These are phyloP conservation scores for Dreissena polymorpha DNA, from an alignment of 1,140 invertebrate genomes.

Conservation along the genomic window DNA sequence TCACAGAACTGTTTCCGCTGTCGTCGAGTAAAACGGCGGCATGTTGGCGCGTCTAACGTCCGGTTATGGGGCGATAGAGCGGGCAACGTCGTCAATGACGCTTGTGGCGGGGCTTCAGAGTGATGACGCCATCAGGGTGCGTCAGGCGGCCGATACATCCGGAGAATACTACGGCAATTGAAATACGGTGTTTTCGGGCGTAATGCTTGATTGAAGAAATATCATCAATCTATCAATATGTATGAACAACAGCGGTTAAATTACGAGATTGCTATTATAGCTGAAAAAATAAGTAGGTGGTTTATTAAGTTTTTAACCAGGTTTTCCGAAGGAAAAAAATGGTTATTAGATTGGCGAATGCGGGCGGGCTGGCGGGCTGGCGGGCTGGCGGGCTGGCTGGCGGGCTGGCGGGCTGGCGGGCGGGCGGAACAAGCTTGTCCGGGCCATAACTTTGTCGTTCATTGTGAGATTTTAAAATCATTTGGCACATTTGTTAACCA, in stretches of 20 bases:
- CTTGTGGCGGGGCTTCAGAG: neutral
- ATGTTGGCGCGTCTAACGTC: neutral
- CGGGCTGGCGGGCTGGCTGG: too few relatives aligned
- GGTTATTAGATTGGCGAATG: too few relatives aligned
- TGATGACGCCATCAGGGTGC: conserved; percentile 12
- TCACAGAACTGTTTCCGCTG: conserved; percentile 31
- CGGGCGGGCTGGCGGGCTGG: too few relatives aligned
- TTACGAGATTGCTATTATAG: neutral
- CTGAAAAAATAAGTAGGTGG: too few relatives aligned
- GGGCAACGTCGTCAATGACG: conserved; percentile 20
- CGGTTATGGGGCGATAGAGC: conserved; percentile 14
- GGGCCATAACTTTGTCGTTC: too few relatives aligned
- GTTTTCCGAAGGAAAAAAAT: too few relatives aligned
- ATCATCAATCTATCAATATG: neutral
- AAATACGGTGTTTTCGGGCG: conserved; percentile 26
- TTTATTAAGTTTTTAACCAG: too few relatives aligned
- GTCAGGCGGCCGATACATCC: conserved; percentile 7
- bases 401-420: too few relatives aligned
- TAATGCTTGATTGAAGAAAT: conserved; percentile 7
- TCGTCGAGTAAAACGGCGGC: neutral
- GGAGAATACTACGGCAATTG: conserved; percentile 39
- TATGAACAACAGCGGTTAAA: too few relatives aligned
- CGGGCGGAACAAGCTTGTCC: too few relatives aligned
- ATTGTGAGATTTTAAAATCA: too few relatives aligned
- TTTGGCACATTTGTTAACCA: too few relatives aligned